These are phyloP conservation scores for Drosophila pegasa DNA, from an alignment of 2,888 invertebrate species.

Conservation along the genomic window DNA sequence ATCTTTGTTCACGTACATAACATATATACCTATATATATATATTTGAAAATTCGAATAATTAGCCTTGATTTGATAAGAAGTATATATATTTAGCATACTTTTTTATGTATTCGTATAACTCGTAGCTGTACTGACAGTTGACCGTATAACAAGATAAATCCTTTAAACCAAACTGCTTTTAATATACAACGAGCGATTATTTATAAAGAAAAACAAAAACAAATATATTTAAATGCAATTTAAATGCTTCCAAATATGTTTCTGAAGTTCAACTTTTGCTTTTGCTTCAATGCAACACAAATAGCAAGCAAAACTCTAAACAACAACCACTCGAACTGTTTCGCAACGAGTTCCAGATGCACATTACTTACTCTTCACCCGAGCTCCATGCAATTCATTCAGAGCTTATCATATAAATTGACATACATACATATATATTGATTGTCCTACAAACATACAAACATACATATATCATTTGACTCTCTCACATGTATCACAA, in stretches of 20 bases:
- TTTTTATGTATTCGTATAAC: conserved; percentile 31
- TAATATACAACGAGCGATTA: conserved; percentile 33
- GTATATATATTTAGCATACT: conserved; percentile 46
- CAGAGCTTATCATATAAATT: conserved; percentile 75
- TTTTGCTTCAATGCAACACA: conserved; percentile 72
- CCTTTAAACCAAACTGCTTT: conserved; percentile 56
- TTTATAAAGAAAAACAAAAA: conserved; percentile 11
- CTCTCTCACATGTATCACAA: conserved; percentile 27
- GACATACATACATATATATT: conserved; percentile 60
- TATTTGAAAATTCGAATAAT: conserved; percentile 20
- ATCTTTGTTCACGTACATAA: conserved; percentile 55
- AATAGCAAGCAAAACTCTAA: conserved; percentile 38
- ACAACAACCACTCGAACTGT: conserved; percentile 31
- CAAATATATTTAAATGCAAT: conserved; percentile 22
- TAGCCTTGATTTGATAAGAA: conserved; percentile 24
- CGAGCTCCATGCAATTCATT: conserved; percentile 34
- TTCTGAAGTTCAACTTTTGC: conserved; percentile 44
- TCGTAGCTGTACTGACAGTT: conserved; percentile 37
- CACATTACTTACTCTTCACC: conserved; percentile 28
- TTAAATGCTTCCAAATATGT: conserved; percentile 57
- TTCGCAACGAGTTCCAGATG: conserved; percentile 27
- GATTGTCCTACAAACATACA: conserved; percentile 54
- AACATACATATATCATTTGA: conserved; percentile 6
- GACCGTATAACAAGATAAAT: conserved; percentile 67
- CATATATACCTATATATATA: conserved; percentile 14